phyloP scores from a whole-genome alignment of 2,113 vertebrate genomes.

The Ceuthmochares aereus region DNA sequence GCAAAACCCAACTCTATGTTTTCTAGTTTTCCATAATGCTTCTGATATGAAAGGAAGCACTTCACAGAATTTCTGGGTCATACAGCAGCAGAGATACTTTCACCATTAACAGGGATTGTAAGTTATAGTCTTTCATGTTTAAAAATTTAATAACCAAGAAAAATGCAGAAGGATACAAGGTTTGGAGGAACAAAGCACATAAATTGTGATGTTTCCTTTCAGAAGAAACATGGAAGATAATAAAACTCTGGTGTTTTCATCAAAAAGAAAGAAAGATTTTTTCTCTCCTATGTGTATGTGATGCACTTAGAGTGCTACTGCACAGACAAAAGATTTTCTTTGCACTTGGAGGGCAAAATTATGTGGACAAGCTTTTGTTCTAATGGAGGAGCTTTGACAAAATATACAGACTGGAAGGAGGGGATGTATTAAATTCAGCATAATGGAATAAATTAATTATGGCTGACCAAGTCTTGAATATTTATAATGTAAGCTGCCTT shows the following conservation, averaged over 20 bases:
- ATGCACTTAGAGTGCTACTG: background rate
- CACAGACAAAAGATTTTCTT: background rate
- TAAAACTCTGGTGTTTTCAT: slow-evolving; percentile 19
- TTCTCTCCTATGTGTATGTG: background rate
- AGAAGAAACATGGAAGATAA: background rate
- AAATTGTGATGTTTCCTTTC: slow-evolving; percentile 26
- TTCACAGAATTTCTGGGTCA: background rate
- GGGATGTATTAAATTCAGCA: background rate
- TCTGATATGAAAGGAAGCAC: background rate
- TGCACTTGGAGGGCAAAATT: background rate
- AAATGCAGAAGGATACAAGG: background rate
- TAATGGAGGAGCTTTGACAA: slow-evolving; percentile 10
- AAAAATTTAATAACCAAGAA: slow-evolving; percentile 28
- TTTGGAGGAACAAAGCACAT: slow-evolving; percentile 7
- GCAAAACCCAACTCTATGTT: background rate
- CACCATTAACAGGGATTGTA: background rate
- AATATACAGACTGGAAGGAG: slow-evolving; percentile 1
- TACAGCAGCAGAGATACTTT: background rate
- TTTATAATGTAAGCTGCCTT: slow-evolving; percentile 60
- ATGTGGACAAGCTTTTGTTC: background rate
- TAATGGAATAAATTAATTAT: slow-evolving; percentile 46
- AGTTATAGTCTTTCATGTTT: background rate
- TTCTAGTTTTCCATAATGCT: background rate
- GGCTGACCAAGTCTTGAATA: slow-evolving; percentile 38
- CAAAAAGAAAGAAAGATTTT: background rate